These are phyloP conservation scores for Telmatochromis sp. DNA, from an alignment of 2,113 vertebrate species.

Conservation along the genomic window DNA sequence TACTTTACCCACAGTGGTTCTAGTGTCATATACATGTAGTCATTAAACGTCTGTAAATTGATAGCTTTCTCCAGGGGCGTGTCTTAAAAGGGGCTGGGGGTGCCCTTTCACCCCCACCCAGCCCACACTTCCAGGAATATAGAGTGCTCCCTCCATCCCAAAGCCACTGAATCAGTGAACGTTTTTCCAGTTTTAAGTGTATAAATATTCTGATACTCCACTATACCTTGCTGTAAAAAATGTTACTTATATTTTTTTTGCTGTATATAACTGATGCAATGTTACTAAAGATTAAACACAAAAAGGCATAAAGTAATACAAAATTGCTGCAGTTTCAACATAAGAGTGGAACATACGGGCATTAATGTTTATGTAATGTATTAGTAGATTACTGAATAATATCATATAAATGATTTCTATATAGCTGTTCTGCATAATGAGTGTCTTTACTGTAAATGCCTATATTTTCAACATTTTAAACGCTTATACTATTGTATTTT, in stretches of 20 bases:
- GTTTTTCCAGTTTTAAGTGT: not conserved
- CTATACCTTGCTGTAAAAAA: not conserved
- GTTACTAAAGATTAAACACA: not conserved
- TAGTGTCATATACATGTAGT: not conserved
- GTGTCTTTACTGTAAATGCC: not conserved
- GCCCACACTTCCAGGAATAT: not conserved
- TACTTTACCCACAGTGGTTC: not conserved
- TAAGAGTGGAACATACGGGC: not conserved
- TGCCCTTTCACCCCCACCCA: not conserved
- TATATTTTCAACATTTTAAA: not conserved
- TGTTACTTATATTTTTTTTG: not conserved
- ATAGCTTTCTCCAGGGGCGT: not conserved
- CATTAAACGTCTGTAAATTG: not conserved
- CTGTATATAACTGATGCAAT: not conserved
- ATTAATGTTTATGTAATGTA: not conserved
- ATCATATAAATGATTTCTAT: not conserved
- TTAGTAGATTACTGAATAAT: not conserved
- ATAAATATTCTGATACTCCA: not conserved
- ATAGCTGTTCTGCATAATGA: not conserved
- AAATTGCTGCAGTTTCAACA: not conserved
- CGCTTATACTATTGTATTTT: not conserved
- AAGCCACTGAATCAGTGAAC: not conserved
- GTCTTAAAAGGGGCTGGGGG: not conserved
- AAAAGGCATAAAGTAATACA: not conserved
- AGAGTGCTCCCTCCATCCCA: not conserved